Evolutionary conservation across 2,113 vertebrate genomes (phyloP).

Genomic region (Furnarius figulus): DNA sequence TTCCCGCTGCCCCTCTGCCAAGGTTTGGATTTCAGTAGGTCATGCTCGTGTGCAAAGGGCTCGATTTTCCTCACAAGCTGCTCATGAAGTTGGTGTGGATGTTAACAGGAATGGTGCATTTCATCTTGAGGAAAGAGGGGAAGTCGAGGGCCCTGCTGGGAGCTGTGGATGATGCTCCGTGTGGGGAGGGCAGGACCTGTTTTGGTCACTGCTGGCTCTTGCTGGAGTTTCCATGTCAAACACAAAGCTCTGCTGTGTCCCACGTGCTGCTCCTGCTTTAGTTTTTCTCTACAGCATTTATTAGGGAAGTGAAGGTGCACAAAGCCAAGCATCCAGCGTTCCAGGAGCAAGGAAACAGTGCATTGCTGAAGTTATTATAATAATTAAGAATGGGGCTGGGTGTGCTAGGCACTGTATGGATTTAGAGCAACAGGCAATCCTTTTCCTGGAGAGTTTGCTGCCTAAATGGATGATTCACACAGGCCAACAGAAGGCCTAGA

Average conservation of each 20-base stretch:
- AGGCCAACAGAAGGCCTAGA: neutral
- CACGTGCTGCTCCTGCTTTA: rapidly evolving
- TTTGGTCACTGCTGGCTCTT: rapidly evolving
- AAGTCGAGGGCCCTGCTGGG: rapidly evolving
- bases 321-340: neutral
- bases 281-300: neutral
- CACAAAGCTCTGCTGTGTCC: neutral
- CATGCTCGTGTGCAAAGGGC: rapidly evolving
- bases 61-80: rapidly evolving
- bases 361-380: neutral
- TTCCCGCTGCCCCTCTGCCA: neutral
- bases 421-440: neutral
- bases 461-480: slow-evolving; percentile 16
- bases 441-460: neutral
- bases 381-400: neutral
- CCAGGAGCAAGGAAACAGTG: neutral
- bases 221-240: rapidly evolving
- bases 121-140: neutral
- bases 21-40: neutral
- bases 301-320: neutral
- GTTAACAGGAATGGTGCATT: rapidly evolving
- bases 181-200: neutral
- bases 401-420: neutral
- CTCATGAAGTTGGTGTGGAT: neutral
- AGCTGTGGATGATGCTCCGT: neutral